Evolutionary conservation across 1,140 invertebrate genomes (phyloP).

Genomic region (Drosophila sulfurigaster): DNA sequence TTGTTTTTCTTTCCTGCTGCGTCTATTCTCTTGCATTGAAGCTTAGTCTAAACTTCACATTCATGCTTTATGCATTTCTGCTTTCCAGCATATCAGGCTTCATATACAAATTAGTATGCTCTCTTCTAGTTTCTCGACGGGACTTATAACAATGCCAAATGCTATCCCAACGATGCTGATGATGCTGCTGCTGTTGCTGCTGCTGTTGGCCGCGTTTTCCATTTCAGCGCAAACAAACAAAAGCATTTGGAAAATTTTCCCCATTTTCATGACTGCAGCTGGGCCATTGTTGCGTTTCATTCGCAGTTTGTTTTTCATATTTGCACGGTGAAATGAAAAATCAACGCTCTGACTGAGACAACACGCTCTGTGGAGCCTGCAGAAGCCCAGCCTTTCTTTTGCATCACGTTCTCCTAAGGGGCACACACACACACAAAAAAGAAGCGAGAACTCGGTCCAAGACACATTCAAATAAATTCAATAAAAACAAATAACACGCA

Average conservation of each 20-base stretch:
- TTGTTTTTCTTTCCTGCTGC: not conserved
- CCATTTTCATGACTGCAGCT: slow-evolving; percentile 20
- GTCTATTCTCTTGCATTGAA: no score
- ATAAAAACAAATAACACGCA: slow-evolving; percentile 77
- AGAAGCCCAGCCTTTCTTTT: not conserved
- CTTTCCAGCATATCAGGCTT: slow-evolving; percentile 10
- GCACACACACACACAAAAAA: no score
- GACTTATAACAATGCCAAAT: slow-evolving; percentile 56
- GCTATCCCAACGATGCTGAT: not conserved
- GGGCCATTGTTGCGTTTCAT: slow-evolving; percentile 41
- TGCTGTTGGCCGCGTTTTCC: slow-evolving; percentile 58
- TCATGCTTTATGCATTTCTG: slow-evolving; percentile 19
- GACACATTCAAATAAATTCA: slow-evolving; percentile 76
- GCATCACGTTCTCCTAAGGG: not conserved
- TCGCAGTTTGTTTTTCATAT: slow-evolving; percentile 77
- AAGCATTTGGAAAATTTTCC: slow-evolving; percentile 68
- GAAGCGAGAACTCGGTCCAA: slow-evolving; percentile 20
- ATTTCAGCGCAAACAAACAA: slow-evolving; percentile 77
- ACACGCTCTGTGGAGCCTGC: slow-evolving; percentile 10
- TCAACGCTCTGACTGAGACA: slow-evolving; percentile 62
- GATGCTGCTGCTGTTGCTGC: slow-evolving; percentile 24
- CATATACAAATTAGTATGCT: slow-evolving; percentile 44
- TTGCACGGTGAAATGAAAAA: slow-evolving; percentile 78
- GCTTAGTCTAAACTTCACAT: slow-evolving; percentile 1
- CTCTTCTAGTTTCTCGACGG: slow-evolving; percentile 14